These are phyloP conservation scores for Sander lucioperca DNA, from an alignment of 2,113 vertebrate species.

Conservation along the genomic window DNA sequence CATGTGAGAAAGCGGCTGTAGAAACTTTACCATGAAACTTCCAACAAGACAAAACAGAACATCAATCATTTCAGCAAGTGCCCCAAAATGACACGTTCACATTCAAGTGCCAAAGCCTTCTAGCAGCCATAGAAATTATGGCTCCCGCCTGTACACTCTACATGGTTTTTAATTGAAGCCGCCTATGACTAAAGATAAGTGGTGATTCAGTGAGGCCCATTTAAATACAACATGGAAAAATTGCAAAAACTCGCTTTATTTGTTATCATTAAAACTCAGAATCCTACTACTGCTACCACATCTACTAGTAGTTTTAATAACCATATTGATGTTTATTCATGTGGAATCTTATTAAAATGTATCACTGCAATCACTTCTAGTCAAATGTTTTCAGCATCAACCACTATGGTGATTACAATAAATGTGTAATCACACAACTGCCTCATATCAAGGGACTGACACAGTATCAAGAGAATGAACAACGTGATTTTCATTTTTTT, in stretches of 20 bases:
- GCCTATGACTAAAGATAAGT: neutral
- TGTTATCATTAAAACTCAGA: neutral
- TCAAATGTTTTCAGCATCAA: neutral
- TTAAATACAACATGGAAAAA: neutral
- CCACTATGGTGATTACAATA: neutral
- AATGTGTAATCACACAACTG: conserved; percentile 11
- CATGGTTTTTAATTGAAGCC: neutral
- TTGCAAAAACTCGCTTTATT: too few relatives aligned
- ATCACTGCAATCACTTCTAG: conserved; percentile 14
- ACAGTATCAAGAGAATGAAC: neutral
- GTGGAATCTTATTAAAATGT: neutral
- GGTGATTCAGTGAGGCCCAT: neutral
- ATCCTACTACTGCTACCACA: neutral
- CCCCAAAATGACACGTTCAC: too few relatives aligned
- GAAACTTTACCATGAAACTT: neutral
- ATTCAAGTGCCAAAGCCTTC: neutral
- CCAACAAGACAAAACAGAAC: neutral
- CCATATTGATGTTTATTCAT: conserved; percentile 18
- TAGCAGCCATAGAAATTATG: neutral
- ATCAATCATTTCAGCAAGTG: neutral
- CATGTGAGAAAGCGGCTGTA: too few relatives aligned
- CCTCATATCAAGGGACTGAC: neutral
- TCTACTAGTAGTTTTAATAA: neutral
- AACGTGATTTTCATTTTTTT: neutral
- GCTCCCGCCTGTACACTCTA: neutral